Evolutionary conservation across 2,113 vertebrate genomes (phyloP).

Genomic region (Ondatra zibethicus): DNA sequence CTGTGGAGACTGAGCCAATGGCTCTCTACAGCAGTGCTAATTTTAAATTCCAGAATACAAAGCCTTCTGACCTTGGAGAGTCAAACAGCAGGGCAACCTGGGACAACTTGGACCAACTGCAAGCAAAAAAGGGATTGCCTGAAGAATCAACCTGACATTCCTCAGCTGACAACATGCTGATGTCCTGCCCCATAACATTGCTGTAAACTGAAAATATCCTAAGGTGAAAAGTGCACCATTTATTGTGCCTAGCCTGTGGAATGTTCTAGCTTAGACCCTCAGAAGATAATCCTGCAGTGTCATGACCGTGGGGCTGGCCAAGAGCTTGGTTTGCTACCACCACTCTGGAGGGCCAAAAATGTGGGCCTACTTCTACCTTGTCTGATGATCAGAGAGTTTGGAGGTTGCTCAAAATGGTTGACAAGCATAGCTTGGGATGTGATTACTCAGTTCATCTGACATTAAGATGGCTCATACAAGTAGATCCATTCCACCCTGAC

Average conservation of each 20-base stretch:
- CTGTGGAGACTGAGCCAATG: constrained; percentile 43
- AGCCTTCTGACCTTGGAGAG: constrained; percentile 57
- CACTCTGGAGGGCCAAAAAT: no score
- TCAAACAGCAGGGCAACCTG: constrained; percentile 52
- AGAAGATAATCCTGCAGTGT: fast-evolving
- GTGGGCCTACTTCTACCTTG: no score
- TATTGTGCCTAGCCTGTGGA: no score
- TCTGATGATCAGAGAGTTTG: no score
- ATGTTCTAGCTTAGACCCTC: not conserved
- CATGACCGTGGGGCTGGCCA: fast-evolving
- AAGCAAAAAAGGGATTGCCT: not conserved
- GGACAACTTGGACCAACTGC: not conserved
- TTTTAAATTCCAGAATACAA: constrained; percentile 66
- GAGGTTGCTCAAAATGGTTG: no score
- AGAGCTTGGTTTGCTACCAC: not conserved
- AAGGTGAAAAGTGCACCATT: not conserved
- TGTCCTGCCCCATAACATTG: no score
- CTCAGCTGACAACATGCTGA: no score
- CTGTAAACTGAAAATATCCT: not conserved
- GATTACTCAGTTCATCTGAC: no score
- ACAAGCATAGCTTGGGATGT: no score
- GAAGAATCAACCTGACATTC: not conserved
- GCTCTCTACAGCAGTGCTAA: constrained; percentile 12
- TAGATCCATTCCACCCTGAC: no score
- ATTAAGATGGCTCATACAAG: no score